These are phyloP conservation scores for Hirundichthys speculiger DNA, from an alignment of 2,113 vertebrate species.

Conservation along the genomic window DNA sequence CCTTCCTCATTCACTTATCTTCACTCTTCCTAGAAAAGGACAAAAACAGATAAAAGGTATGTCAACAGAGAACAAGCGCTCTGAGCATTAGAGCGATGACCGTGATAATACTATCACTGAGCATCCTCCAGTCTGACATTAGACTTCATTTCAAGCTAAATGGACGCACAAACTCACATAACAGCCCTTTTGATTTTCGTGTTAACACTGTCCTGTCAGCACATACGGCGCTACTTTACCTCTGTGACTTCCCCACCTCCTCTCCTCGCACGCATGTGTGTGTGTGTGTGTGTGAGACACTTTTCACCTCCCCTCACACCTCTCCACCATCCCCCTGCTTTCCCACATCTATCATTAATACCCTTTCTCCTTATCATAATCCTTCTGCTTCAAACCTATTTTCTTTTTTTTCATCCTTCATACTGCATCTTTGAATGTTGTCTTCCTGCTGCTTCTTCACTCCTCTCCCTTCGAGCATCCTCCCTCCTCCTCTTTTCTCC, in stretches of 20 bases:
- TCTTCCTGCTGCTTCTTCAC: neutral
- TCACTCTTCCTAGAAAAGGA: neutral
- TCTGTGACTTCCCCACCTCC: slow-evolving; percentile 34
- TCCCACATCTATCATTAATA: slow-evolving; percentile 34
- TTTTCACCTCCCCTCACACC: slow-evolving; percentile 52
- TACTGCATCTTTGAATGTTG: slow-evolving; percentile 2
- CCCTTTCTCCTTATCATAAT: neutral
- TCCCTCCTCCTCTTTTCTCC: slow-evolving; percentile 4
- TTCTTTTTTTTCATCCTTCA: slow-evolving; percentile 8
- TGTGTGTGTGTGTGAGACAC: too few species aligned
- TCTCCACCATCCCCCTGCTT: slow-evolving; percentile 17
- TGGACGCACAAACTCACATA: slow-evolving; percentile 23
- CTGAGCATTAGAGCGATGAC: slow-evolving; percentile 11
- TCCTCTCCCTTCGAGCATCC: neutral
- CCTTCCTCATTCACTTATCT: neutral
- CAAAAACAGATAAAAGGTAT: neutral
- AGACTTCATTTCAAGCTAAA: slow-evolving; percentile 52
- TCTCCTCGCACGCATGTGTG: slow-evolving; percentile 58
- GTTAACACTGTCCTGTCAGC: slow-evolving; percentile 67
- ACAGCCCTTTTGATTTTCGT: slow-evolving; percentile 72
- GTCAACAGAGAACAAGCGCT: neutral
- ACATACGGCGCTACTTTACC: slow-evolving; percentile 43
- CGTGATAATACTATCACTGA: slow-evolving; percentile 37
- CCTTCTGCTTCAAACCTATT: neutral
- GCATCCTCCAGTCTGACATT: slow-evolving; percentile 49